phyloP scores from a whole-genome alignment of 2,888 invertebrate species.

The Volucella inanis region DNA sequence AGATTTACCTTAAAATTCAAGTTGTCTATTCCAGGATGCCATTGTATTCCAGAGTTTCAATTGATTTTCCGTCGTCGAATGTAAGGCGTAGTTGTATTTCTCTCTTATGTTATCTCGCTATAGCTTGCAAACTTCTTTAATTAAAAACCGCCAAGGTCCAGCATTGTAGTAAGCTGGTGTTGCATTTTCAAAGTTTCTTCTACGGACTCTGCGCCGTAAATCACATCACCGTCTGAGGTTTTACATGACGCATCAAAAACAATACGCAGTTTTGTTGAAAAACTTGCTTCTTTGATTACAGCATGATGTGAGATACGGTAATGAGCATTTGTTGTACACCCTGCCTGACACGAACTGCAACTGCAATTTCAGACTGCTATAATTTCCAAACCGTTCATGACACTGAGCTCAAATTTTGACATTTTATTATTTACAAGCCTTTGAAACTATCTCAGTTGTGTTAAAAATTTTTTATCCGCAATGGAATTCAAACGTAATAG shows the following conservation, averaged over 20 bases:
- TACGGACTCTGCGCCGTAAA: slow-evolving; percentile 26
- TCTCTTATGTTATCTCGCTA: not conserved
- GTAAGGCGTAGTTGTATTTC: not conserved
- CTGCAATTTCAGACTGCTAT: too few relatives aligned
- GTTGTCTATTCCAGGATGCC: slow-evolving; percentile 40
- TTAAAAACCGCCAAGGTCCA: too few relatives aligned
- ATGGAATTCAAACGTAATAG: too few relatives aligned
- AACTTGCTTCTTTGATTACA: slow-evolving; percentile 45
- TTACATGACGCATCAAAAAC: too few relatives aligned
- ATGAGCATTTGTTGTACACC: not conserved
- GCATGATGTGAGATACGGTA: slow-evolving; percentile 41
- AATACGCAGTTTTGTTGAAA: slow-evolving; percentile 31
- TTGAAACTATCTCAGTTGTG: too few relatives aligned
- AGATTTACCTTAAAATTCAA: slow-evolving; percentile 18
- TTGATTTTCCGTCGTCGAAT: slow-evolving; percentile 2
- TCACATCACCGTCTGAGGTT: slow-evolving; percentile 21
- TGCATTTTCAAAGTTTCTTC: too few relatives aligned
- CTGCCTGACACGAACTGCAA: too few relatives aligned
- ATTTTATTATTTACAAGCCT: too few relatives aligned
- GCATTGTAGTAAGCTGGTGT: too few relatives aligned
- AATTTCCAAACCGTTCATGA: too few relatives aligned
- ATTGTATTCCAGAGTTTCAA: slow-evolving; percentile 34
- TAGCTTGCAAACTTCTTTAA: slow-evolving; percentile 47
- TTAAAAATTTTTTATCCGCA: too few relatives aligned
- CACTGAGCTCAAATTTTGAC: too few relatives aligned